Evolutionary conservation across 2,797 vertebrate genomes (phyloP), one percentile per base, ranked within the genome.

Genomic region (Amblyraja radiata): DNA sequence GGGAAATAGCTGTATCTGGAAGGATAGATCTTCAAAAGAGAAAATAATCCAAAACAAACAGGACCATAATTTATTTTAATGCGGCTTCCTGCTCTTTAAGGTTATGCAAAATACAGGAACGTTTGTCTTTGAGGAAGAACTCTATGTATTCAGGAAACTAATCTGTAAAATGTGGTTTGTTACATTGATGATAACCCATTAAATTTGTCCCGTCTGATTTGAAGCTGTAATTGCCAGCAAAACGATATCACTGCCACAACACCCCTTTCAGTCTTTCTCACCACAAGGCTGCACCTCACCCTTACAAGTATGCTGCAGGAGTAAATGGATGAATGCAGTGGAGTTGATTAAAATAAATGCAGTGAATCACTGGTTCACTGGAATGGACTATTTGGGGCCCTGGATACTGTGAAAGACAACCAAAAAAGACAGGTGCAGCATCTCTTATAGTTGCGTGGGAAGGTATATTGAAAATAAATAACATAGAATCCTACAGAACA

Each of bases 51-150:
- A 92, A 74, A 25, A 6, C 23, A 46, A 9, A 54, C 39, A 74
- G 36, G 68, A 92, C 90, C 13, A 76, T 92, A 54, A 92, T 76
- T 80, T 76, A 76, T 46, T 90, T 74, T 7, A 74, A 92, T 58
- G 39, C 13, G 28, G 71, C 18, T 76, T 92, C 73, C 73, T 58
- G 25, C 0, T 92, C 90, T 76, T 92, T 88, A 68, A 88, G 32
- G 84, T 68, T 36, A 68, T 61, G 25, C 10, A 61, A 84, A 61
- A 61, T 23, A 46, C 36, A 8, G 78, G 36, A 80, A 36, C 16
- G 39, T 68, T 8, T 91, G 90, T 74, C 90, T 74, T 68, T 28
- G 83, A 74, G 81, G 54, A 61, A 1, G 54, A 10, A 28, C 46
- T 54, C 21, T 10, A 32, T 36, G 71, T 54, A 54, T n/a, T 74